Evolutionary conservation across 2,797 vertebrate genomes (phyloP), one percentile per base, ranked within the genome.

Genomic region (Notolabrus celidotus): DNA sequence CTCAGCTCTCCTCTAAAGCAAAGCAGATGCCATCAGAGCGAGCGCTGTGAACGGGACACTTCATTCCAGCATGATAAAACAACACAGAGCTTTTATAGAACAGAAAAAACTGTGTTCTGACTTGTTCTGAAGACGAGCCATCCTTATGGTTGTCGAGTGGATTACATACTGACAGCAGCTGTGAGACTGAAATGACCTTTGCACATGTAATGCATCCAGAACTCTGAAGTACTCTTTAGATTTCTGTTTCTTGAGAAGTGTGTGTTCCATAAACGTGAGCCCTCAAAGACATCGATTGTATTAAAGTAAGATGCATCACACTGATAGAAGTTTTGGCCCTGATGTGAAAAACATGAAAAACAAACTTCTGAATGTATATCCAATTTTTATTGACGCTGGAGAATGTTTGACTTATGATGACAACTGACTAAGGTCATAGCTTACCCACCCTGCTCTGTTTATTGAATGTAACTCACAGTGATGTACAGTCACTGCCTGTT

Each of bases 1-100:
- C 80, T 86, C 75, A 46, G 83, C 61, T 77, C 76, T 50, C 52
- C 79, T 41, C 76, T 93, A 90, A 92, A 88, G 85, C 69, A 88
- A 90, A 92, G 89, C 92, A 93, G 90, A 93, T 92, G 91, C 75
- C 88, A 77, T 86, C 82, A 42, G 84, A 76, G 86, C 53, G 41
- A 69, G 68, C 74, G 19, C 55, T 17, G 71, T 29, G 62, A 73
- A 55, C 70, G 51, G 80, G 79, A 84, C 83, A 71, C 79, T 71
- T 80, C 78, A 64, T 57, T 53, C 77, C 64, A 54, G 25, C 27
- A 76, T 56, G 77, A 87, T 63, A 83, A 74, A 80, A 85, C 72
- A 88, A 84, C 52, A 80, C 15, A 76, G 58, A 38, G 43, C 61
- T 78, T 78, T 77, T 61, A 41, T 52, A 54, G 11, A 55, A 66